Evolutionary conservation across 2,888 invertebrate species (phyloP).

Genomic region (Amaurobius ferox): DNA sequence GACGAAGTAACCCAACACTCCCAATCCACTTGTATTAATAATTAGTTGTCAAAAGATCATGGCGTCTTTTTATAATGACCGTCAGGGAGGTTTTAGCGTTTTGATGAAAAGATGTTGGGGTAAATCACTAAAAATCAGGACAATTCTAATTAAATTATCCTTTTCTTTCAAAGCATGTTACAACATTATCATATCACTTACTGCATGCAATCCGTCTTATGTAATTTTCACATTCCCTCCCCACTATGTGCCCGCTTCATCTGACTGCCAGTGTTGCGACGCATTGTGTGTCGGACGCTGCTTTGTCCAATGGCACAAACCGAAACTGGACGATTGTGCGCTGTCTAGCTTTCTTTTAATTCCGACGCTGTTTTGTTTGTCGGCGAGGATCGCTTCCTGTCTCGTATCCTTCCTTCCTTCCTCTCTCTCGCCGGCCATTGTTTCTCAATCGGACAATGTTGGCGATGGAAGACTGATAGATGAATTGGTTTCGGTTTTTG

Average conservation of each 20-base stretch:
- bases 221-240: background rate
- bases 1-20: too few species aligned
- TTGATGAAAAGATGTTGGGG: too few species aligned
- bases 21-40: too few species aligned
- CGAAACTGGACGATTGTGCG: conserved; percentile 42
- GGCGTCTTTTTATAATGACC: too few species aligned
- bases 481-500: background rate
- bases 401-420: conserved; percentile 48
- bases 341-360: conserved; percentile 26
- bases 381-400: conserved; percentile 38
- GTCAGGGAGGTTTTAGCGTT: too few species aligned
- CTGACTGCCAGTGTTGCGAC: conserved; percentile 25
- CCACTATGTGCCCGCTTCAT: background rate
- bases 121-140: too few species aligned
- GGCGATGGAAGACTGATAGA: conserved; percentile 4
- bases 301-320: conserved; percentile 38
- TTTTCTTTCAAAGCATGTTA: too few species aligned
- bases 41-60: too few species aligned
- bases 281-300: conserved; percentile 3
- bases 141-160: too few species aligned
- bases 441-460: conserved; percentile 13
- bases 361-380: conserved; percentile 42
- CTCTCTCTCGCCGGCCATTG: conserved; percentile 9
- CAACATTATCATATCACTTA: too few species aligned
- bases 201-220: too few species aligned